These are phyloP conservation scores for Macquaria australasica DNA, from an alignment of 2,113 vertebrate genomes.

Conservation along the genomic window DNA sequence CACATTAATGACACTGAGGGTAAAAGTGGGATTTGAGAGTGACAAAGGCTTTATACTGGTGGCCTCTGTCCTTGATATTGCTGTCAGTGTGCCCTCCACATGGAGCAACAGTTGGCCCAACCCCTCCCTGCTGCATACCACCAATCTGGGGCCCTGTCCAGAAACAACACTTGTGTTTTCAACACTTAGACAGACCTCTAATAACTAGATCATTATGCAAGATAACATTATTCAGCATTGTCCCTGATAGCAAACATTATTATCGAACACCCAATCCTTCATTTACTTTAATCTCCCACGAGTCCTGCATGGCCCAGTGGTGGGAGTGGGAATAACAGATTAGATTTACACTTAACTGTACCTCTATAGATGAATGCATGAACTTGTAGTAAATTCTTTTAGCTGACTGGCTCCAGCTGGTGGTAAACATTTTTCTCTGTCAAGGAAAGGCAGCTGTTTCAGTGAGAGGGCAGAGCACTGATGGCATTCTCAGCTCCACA, in stretches of 20 bases:
- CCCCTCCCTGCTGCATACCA: slow-evolving; percentile 75
- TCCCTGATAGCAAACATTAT: neutral
- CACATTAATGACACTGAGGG: slow-evolving; percentile 23
- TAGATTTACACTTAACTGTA: neutral
- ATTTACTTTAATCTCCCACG: neutral
- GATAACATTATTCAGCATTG: slow-evolving; percentile 8
- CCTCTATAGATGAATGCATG: slow-evolving; percentile 29
- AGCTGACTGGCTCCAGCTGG: slow-evolving; percentile 63
- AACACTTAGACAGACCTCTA: slow-evolving; percentile 58
- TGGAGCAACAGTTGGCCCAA: slow-evolving; percentile 70
- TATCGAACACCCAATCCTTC: neutral
- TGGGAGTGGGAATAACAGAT: neutral
- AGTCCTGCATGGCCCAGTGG: neutral
- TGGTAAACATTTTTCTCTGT: slow-evolving; percentile 59
- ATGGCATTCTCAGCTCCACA: slow-evolving; percentile 48
- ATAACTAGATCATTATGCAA: slow-evolving; percentile 43
- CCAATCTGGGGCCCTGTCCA: slow-evolving; percentile 71
- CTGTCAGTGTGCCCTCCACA: slow-evolving; percentile 76
- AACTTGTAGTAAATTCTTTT: slow-evolving; percentile 38
- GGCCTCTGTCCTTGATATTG: slow-evolving; percentile 77
- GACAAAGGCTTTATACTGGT: slow-evolving; percentile 60
- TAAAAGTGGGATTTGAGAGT: slow-evolving; percentile 47
- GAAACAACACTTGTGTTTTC: slow-evolving; percentile 76
- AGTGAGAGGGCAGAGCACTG: slow-evolving; percentile 52
- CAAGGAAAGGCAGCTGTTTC: slow-evolving; percentile 75